These are phyloP conservation scores for Phataginus tetradactyla DNA, from an alignment of 2,797 vertebrate species.

Conservation along the genomic window DNA sequence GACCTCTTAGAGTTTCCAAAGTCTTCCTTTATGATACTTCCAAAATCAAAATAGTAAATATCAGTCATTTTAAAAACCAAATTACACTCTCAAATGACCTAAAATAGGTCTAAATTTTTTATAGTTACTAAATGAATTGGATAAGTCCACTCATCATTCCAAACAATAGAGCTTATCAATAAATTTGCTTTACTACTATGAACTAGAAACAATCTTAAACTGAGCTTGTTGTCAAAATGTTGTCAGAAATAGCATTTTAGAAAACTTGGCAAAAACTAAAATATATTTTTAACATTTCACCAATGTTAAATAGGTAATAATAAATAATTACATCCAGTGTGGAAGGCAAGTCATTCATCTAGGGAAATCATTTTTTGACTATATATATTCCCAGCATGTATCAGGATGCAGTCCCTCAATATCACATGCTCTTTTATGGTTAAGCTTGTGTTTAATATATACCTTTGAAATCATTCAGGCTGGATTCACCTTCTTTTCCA, in stretches of 20 bases:
- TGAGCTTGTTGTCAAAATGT: conserved; percentile 1
- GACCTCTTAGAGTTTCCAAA: not conserved
- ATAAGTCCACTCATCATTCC: not conserved
- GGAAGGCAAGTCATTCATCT: not conserved
- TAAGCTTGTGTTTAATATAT: not conserved
- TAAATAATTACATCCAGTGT: not conserved
- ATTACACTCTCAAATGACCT: conserved; percentile 24
- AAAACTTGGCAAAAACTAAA: conserved; percentile 50
- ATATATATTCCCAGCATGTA: not conserved
- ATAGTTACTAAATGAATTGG: not conserved
- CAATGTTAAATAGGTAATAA: not conserved
- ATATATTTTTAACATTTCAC: not conserved
- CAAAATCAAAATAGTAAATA: not conserved
- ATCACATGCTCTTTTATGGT: not conserved
- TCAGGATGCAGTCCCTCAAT: not conserved
- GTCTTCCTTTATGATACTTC: not conserved
- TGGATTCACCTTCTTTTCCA: not conserved
- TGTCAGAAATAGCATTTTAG: not conserved
- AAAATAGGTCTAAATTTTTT: conserved; percentile 25
- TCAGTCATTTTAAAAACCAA: not conserved
- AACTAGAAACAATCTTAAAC: not conserved
- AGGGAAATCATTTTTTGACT: conserved; percentile 26
- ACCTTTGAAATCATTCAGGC: conserved; percentile 12
- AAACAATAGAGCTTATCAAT: not conserved
- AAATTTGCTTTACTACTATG: not conserved